Evolutionary conservation across 2,888 invertebrate genomes (phyloP).

Genomic region (Troilus luridus): DNA sequence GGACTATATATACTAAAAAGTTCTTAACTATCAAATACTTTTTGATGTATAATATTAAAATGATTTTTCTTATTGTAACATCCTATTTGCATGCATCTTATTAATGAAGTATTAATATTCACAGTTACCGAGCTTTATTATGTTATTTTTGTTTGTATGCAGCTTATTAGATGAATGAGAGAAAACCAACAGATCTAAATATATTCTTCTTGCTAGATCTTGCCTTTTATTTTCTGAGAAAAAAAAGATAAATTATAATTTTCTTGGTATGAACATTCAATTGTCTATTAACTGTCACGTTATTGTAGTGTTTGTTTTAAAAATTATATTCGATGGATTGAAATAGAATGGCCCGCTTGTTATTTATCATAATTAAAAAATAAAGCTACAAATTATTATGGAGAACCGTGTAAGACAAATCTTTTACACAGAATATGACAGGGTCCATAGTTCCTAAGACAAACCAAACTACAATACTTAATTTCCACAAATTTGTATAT

Average conservation of each 20-base stretch:
- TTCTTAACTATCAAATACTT: conserved; percentile 10
- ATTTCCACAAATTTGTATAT: conserved; percentile 50
- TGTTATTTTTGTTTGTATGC: conserved; percentile 42
- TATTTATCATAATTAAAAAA: conserved; percentile 28
- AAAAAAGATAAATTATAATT: background rate
- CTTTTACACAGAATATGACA: conserved; percentile 52
- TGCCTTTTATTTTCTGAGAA: conserved; percentile 20
- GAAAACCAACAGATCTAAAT: conserved; percentile 28
- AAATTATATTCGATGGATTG: background rate
- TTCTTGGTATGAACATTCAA: conserved; percentile 22
- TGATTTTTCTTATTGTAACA: conserved; percentile 2
- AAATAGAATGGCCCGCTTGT: conserved; percentile 34
- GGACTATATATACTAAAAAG: background rate
- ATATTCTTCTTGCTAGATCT: conserved; percentile 52
- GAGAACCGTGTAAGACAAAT: conserved; percentile 8
- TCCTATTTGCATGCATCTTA: conserved; percentile 48
- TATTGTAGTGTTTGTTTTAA: conserved; percentile 46
- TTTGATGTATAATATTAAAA: conserved; percentile 22
- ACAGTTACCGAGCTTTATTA: conserved; percentile 56
- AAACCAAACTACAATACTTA: conserved; percentile 57
- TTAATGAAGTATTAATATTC: conserved; percentile 53
- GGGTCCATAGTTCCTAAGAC: conserved; percentile 59
- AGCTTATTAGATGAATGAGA: conserved; percentile 48
- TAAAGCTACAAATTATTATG: background rate
- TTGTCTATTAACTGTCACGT: conserved; percentile 14